These are phyloP conservation scores for Macropodus opercularis DNA, from an alignment of 2,797 vertebrate species.

Conservation along the genomic window DNA sequence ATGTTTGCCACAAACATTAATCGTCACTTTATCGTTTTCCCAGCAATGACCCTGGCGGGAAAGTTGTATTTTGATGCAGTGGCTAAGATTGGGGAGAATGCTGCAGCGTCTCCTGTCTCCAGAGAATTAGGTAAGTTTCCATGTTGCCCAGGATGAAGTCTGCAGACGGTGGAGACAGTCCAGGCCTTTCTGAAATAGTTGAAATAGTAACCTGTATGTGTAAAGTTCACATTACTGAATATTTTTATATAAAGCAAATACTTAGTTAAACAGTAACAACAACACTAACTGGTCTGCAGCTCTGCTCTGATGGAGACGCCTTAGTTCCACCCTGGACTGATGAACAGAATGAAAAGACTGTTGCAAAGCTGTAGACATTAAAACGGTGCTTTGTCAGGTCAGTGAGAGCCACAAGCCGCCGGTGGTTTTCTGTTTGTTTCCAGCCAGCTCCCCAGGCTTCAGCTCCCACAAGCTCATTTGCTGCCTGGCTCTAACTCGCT, in stretches of 20 bases:
- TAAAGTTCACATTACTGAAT: too few species aligned
- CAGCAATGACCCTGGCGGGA: conserved; percentile 94
- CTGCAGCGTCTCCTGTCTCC: conserved; percentile 92
- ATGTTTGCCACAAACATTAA: conserved; percentile 40
- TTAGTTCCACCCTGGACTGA: not conserved
- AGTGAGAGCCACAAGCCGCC: too few species aligned
- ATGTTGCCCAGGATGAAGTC: conserved; percentile 13
- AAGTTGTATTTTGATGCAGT: conserved; percentile 96
- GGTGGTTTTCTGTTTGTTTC: conserved; percentile 34
- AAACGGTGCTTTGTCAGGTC: too few species aligned
- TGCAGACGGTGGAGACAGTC: conserved; percentile 3
- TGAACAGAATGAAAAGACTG: not conserved
- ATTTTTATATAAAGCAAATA: too few species aligned
- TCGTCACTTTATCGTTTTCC: conserved; percentile 50
- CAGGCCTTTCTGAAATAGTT: not conserved
- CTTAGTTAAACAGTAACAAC: too few species aligned
- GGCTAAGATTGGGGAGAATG: conserved; percentile 94
- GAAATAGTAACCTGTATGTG: too few species aligned
- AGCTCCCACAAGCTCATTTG: conserved; percentile 51
- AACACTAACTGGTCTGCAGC: too few species aligned
- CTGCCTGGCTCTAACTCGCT: conserved; percentile 38
- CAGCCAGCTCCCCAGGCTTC: conserved; percentile 42
- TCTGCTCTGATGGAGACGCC: too few species aligned
- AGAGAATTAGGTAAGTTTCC: conserved; percentile 92
- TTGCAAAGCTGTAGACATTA: not conserved